These are phyloP conservation scores for Monodelphis domestica DNA, from an alignment of 2,797 vertebrate genomes.

Conservation along the genomic window DNA sequence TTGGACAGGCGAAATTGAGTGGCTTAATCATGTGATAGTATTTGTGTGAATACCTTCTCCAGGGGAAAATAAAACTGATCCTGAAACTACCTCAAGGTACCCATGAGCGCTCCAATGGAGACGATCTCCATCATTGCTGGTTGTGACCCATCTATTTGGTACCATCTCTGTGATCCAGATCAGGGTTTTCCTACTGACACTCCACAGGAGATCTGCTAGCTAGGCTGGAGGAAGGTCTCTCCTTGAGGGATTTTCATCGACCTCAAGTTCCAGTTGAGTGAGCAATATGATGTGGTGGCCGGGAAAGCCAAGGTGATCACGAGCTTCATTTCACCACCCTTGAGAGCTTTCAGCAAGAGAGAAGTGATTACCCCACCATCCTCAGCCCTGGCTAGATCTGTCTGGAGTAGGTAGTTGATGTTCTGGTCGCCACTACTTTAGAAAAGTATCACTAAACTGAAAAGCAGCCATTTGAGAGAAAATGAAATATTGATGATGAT, in stretches of 20 bases:
- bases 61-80: not conserved
- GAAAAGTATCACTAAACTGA: not conserved
- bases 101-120: not conserved
- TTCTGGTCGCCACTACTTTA: not conserved
- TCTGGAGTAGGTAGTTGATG: not conserved
- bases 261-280: not conserved
- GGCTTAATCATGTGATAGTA: not conserved
- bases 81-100: not conserved
- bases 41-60: not conserved
- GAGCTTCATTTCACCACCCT: not conserved
- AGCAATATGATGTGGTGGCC: not conserved
- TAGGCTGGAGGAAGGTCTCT: not conserved
- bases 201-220: not conserved
- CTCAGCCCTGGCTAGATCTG: not conserved
- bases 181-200: not conserved
- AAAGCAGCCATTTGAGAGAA: not conserved
- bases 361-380: not conserved
- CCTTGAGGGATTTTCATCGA: not conserved
- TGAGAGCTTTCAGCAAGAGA: not conserved
- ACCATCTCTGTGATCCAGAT: not conserved
- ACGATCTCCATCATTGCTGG: not conserved
- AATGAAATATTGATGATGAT: not conserved
- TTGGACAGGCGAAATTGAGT: slow-evolving; percentile 3
- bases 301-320: not conserved
- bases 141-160: not conserved